Evolutionary conservation across 2,113 vertebrate species (phyloP).

Genomic region (Cynopterus brachyotis): DNA sequence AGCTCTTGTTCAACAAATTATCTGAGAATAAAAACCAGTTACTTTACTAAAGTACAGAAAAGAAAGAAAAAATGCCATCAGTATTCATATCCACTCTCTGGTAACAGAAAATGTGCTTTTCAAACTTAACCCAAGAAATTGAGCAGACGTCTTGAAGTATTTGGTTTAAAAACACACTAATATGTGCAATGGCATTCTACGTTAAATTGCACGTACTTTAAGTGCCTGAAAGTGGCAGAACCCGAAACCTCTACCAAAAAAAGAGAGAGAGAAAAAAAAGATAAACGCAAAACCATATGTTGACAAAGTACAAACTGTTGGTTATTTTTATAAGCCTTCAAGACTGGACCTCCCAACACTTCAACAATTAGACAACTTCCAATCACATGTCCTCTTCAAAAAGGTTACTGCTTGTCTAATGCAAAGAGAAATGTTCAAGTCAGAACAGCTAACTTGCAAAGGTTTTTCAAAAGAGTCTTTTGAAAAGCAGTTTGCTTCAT

Average conservation of each 20-base stretch:
- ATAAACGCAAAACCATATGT: slow-evolving; percentile 60
- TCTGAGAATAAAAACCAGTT: neutral
- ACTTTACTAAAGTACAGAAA: neutral
- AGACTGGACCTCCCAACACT: neutral
- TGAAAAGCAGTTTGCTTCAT: neutral
- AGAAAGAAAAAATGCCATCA: neutral
- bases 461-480: slow-evolving; percentile 37
- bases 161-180: neutral
- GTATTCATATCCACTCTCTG: neutral
- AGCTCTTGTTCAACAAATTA: neutral
- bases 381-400: slow-evolving; percentile 71
- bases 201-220: neutral
- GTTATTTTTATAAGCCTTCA: slow-evolving; percentile 12
- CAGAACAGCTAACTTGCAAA: slow-evolving; percentile 42
- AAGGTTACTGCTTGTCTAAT: slow-evolving; percentile 58
- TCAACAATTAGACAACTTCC: slow-evolving; percentile 33
- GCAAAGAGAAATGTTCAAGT: slow-evolving; percentile 46
- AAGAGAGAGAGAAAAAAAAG: neutral
- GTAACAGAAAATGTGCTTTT: neutral
- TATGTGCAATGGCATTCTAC: neutral
- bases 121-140: slow-evolving; percentile 7
- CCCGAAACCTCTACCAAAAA: neutral
- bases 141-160: neutral
- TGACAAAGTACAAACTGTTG: neutral
- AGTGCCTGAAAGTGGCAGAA: neutral